Evolutionary conservation across 2,888 invertebrate species (phyloP).

Genomic region (Eupelmus urozonus): DNA sequence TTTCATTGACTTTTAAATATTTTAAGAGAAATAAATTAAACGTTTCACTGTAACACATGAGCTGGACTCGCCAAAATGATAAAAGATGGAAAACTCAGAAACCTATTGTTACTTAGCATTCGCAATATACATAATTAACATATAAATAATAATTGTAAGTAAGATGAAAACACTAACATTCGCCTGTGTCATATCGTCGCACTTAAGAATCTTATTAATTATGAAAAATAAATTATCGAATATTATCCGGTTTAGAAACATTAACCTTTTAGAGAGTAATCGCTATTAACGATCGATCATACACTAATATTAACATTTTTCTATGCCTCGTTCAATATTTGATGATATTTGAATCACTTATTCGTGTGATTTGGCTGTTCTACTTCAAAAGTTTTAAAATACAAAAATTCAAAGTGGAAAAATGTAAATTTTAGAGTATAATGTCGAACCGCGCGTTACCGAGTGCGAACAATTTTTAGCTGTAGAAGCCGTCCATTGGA

Average conservation of each 20-base stretch:
- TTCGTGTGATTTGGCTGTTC: no score
- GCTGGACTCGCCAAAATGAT: neutral
- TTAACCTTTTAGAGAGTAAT: slow-evolving; percentile 36
- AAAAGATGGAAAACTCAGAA: slow-evolving; percentile 54
- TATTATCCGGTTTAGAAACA: slow-evolving; percentile 41
- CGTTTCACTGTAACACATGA: neutral
- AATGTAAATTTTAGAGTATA: neutral
- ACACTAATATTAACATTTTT: slow-evolving; percentile 20
- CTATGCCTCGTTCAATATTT: neutral
- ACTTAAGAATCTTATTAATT: slow-evolving; percentile 50
- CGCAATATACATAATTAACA: slow-evolving; percentile 40
- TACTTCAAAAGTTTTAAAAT: no score
- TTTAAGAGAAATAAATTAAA: no score
- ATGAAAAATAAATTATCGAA: slow-evolving; percentile 28
- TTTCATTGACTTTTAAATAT: no score
- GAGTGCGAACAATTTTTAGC: slow-evolving; percentile 37
- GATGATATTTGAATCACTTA: no score
- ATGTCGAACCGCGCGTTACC: neutral
- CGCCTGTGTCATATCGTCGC: slow-evolving; percentile 29
- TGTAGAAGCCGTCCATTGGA: slow-evolving; percentile 71
- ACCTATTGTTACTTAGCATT: slow-evolving; percentile 51
- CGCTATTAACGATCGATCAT: slow-evolving; percentile 6
- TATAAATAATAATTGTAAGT: slow-evolving; percentile 26
- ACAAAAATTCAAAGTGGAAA: neutral
- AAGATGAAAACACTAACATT: slow-evolving; percentile 28